Evolutionary conservation across 2,888 invertebrate species (phyloP), one percentile per base, ranked within the genome.

Genomic region (Kuschelorhynchus macadamiae): DNA sequence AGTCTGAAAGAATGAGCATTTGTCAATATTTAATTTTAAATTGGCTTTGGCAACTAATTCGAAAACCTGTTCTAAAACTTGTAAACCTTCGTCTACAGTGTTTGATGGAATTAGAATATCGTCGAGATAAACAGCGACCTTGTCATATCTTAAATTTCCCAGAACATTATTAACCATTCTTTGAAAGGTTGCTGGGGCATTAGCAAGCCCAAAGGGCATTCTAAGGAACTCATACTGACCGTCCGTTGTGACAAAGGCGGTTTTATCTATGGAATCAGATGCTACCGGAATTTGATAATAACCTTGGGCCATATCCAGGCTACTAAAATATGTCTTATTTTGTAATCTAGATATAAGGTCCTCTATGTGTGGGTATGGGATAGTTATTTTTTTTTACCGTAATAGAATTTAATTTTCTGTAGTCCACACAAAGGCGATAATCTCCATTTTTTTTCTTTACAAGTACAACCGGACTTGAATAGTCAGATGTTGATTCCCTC

Each of bases 201-300:
- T 80, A 2, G n/a, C n/a, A n/a, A n/a, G n/a, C n/a, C 80, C 81
- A 67, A 81, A 82, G 1, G 77, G 75, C 77, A 80, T 76, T 0
- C 72, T 56, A 1, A 72, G 55, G 56, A 76, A 79, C 70, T 80
- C 75, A 44, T 72, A 81, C 5, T 77, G 57, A 3, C 78, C 78
- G 36, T 78, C 77, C 0, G 74, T 75, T 1, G 78, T 81, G 1
- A 74, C 72, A 41, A 80, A 77, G 1, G 76, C 78, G 0, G 79
- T 81, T 32, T 76, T 78, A 5, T 61, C 61, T 5, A 72, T 70
- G 17, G 75, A 75, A 4, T 70, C 66, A 32, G 71, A 57, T 0
- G 30, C 55, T 17, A 81, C 67, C 0, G 74, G 74, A 9, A 81
- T 74, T 42, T 81, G 81, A 63, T 76, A 73, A 72, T 78, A 77